A percentile compares a stretch with the other conserved stretches of the same genome.
Evolutionary conservation across 1,140 invertebrate species (phyloP).

Genomic region (Drosophila albomicans): DNA sequence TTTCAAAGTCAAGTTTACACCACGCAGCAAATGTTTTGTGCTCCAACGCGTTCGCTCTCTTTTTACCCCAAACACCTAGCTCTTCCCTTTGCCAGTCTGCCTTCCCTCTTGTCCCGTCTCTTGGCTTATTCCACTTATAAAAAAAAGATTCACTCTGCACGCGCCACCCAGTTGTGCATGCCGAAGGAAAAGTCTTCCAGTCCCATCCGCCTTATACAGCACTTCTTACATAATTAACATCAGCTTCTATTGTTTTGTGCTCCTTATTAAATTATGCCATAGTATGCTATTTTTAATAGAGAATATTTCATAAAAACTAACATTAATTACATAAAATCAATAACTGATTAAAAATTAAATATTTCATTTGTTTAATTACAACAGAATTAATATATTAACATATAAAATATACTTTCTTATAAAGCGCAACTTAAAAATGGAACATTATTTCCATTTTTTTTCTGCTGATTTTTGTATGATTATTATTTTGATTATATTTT

Average conservation of each 20-base stretch:
- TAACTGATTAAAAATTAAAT: too few species aligned
- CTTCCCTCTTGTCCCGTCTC: neutral
- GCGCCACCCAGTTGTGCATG: constrained; percentile 27
- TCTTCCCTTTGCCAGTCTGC: neutral
- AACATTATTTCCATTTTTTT: too few species aligned
- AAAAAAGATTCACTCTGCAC: constrained; percentile 18
- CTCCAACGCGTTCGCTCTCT: constrained; percentile 47
- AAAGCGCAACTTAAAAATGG: too few species aligned
- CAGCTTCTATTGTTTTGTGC: neutral
- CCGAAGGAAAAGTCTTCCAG: constrained; percentile 21
- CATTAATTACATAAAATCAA: too few species aligned
- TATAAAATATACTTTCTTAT: too few species aligned
- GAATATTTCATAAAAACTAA: too few species aligned
- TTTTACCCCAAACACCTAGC: neutral
- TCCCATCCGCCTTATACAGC: constrained; percentile 7
- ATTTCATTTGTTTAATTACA: too few species aligned
- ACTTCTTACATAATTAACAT: neutral
- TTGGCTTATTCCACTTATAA: constrained; percentile 9
- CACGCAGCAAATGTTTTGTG: constrained; percentile 79
- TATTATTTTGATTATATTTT: too few species aligned
- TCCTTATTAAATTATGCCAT: neutral
- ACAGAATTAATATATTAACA: too few species aligned
- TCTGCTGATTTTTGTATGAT: too few species aligned
- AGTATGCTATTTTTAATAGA: too few species aligned
- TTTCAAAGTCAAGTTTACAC: constrained; percentile 82